Percentiles rank a stretch among this genome's conserved stretches.
These are phyloP conservation scores for Yponomeuta cagnagella DNA, from an alignment of 2,888 invertebrate genomes.

Conservation along the genomic window DNA sequence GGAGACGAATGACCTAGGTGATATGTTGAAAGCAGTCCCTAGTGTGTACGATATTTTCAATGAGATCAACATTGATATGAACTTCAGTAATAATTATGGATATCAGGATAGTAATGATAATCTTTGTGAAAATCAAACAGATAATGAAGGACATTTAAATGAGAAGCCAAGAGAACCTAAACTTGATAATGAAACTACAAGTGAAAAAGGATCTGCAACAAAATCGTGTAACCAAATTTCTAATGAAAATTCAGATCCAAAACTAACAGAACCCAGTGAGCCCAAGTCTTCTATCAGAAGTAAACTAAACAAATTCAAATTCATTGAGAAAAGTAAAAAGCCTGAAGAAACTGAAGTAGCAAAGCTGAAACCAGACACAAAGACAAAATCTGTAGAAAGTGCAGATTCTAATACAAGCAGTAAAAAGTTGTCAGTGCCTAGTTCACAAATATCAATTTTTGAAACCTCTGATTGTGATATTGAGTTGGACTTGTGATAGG, in stretches of 20 bases:
- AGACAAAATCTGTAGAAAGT: background rate
- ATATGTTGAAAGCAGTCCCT: constrained; percentile 52
- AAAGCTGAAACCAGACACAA: constrained; percentile 12
- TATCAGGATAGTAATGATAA: constrained; percentile 18
- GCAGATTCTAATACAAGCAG: background rate
- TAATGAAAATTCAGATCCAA: constrained; percentile 1
- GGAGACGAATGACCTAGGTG: constrained; percentile 25
- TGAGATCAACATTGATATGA: constrained; percentile 52
- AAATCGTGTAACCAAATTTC: background rate
- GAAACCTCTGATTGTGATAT: constrained; percentile 70
- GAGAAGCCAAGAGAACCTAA: background rate
- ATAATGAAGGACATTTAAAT: constrained; percentile 13
- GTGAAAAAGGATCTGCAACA: constrained; percentile 12
- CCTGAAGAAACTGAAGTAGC: constrained; percentile 16
- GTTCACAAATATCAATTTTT: constrained; percentile 68
- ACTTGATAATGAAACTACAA: background rate
- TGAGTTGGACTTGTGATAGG: constrained; percentile 59
- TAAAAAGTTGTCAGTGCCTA: constrained; percentile 18
- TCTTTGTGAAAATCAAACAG: constrained; percentile 9
- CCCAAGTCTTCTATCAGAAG: constrained; percentile 1
- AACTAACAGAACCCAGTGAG: constrained; percentile 2
- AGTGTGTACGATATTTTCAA: constrained; percentile 65
- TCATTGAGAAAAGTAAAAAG: background rate
- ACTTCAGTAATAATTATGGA: constrained; percentile 22
- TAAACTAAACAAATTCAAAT: background rate